These are phyloP conservation scores for Macheiramphus alcinus DNA, from an alignment of 2,113 vertebrate genomes.

Conservation along the genomic window DNA sequence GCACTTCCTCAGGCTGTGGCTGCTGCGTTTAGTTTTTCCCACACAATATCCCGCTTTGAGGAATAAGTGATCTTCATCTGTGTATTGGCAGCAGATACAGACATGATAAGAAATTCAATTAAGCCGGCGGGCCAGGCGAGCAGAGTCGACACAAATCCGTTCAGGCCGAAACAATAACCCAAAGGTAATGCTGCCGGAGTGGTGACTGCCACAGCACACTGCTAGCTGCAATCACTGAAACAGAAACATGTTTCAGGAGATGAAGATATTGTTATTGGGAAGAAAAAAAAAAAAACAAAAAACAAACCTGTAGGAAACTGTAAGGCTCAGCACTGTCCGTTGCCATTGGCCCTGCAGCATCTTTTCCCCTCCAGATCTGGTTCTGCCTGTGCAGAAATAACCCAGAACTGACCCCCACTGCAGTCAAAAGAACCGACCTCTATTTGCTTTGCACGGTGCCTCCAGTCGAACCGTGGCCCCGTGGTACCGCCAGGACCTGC, in stretches of 20 bases:
- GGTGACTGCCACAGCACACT: neutral
- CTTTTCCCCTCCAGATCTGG: neutral
- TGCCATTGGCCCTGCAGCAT: neutral
- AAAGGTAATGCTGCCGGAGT: neutral
- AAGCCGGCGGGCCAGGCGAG: neutral
- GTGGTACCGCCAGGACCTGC: neutral
- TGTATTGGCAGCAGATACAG: neutral
- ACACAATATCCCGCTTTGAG: neutral
- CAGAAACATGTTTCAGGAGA: neutral
- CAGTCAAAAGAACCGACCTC: neutral
- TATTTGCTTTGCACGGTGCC: neutral
- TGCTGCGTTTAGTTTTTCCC: neutral
- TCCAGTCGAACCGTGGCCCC: fast-evolving
- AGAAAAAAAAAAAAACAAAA: neutral
- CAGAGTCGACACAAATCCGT: neutral
- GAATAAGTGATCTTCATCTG: neutral
- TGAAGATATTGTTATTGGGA: neutral
- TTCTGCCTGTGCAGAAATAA: neutral
- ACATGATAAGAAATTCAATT: neutral
- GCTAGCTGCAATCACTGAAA: neutral
- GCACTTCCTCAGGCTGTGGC: neutral
- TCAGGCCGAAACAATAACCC: neutral
- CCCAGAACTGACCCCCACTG: too few species aligned
- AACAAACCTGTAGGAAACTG: neutral
- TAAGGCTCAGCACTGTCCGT: neutral